Percentiles rank a stretch among this genome's conserved stretches.
These are phyloP conservation scores for Petromus typicus DNA, from an alignment of 2,113 vertebrate genomes.

Conservation along the genomic window DNA sequence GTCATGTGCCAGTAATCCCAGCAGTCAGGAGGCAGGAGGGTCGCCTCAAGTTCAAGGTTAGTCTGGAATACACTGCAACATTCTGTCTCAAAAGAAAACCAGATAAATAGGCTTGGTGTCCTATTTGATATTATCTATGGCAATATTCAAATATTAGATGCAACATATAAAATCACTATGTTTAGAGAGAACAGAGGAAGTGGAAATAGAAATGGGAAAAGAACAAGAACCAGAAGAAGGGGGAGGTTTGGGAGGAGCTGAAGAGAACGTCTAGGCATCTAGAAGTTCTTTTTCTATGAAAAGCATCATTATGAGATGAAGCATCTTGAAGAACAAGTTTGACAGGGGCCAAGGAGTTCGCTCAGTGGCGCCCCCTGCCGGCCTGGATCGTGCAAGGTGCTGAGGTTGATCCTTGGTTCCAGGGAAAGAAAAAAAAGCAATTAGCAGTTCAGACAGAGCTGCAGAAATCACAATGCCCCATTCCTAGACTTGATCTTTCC, in stretches of 20 bases:
- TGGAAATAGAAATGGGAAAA: not conserved
- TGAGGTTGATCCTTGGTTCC: too few relatives aligned
- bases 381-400: too few relatives aligned
- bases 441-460: not conserved
- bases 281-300: too few relatives aligned
- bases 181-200: not conserved
- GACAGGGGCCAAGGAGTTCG: too few relatives aligned
- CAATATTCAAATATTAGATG: not conserved
- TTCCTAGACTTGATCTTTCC: not conserved
- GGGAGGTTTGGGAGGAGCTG: not conserved
- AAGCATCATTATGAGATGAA: not conserved
- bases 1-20: not conserved
- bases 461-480: not conserved
- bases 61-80: too few relatives aligned
- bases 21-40: not conserved
- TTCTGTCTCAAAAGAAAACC: not conserved
- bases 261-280: not conserved
- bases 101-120: not conserved
- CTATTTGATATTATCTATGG: not conserved
- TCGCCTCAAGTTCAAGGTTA: too few relatives aligned
- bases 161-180: not conserved
- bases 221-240: too few relatives aligned
- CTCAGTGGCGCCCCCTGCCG: too few relatives aligned
- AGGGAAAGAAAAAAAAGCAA: too few relatives aligned
- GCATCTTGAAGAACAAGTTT: not conserved